Evolutionary conservation across 2,113 vertebrate species (phyloP).

Genomic region (Stegostoma tigrinum): DNA sequence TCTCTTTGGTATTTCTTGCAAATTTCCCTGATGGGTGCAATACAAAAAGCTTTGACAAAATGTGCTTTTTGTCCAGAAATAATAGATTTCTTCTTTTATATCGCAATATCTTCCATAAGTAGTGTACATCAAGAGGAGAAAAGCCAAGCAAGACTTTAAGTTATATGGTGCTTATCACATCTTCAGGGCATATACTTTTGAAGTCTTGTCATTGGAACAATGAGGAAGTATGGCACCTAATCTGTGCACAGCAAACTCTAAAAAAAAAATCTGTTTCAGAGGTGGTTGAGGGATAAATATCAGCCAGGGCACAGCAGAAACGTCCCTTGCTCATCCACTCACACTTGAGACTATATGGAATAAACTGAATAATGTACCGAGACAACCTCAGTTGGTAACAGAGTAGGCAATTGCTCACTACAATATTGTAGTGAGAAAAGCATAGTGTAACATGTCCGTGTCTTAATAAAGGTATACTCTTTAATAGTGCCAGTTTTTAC

Average conservation of each 20-base stretch:
- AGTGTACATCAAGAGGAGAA: neutral
- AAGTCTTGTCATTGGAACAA: neutral
- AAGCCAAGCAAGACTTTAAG: neutral
- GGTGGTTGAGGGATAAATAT: neutral
- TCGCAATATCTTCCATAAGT: neutral
- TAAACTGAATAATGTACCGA: neutral
- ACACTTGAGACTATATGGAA: neutral
- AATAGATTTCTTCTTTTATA: neutral
- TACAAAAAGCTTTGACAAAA: no score
- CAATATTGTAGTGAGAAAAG: neutral
- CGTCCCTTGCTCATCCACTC: neutral
- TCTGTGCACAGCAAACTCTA: neutral
- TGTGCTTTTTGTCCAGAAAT: no score
- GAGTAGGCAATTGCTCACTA: neutral
- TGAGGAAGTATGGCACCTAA: neutral
- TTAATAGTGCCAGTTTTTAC: neutral
- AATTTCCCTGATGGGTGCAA: no score
- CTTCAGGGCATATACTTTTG: neutral
- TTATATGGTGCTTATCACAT: neutral
- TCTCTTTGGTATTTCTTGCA: no score
- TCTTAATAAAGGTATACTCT: neutral
- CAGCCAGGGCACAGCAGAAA: neutral
- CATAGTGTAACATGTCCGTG: neutral
- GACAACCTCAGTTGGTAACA: neutral
- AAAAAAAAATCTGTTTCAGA: neutral